Conservation (phyloP, 2,113 vertebrate species). For the Pygoscelis adeliae region DNA sequence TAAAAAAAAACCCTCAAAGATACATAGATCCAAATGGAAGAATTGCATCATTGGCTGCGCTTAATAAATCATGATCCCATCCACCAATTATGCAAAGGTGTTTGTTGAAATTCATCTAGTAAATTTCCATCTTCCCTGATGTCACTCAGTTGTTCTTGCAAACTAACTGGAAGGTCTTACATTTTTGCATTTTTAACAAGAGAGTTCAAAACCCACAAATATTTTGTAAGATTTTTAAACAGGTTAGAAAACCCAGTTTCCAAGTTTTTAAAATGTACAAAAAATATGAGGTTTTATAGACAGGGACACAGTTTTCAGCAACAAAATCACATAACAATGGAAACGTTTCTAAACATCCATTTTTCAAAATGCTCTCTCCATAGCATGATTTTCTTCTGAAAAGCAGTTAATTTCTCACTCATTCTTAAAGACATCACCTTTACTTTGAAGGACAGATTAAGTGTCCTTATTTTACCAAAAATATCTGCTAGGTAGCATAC, state of each 20-base stretch:
- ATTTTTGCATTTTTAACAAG: background rate
- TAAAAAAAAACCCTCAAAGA: background rate
- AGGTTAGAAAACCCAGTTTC: background rate
- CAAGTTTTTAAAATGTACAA: background rate
- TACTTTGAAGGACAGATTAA: background rate
- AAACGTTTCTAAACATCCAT: background rate
- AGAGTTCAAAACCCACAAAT: background rate
- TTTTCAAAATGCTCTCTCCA: background rate
- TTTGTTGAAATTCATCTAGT: background rate
- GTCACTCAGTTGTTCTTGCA: background rate
- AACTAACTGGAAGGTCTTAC: background rate
- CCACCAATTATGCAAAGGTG: background rate
- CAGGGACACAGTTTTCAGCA: background rate
- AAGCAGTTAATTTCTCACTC: background rate
- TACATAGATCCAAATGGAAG: background rate
- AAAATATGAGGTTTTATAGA: background rate
- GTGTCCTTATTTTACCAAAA: background rate
- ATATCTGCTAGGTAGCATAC: background rate
- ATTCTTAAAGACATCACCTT: background rate
- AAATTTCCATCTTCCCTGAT: background rate
- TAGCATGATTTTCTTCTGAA: background rate
- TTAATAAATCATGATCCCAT: background rate
- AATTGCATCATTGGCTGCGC: background rate
- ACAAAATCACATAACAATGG: background rate
- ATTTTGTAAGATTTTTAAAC: background rate